Evolutionary conservation across 2,888 invertebrate species (phyloP).

Genomic region (Nymphalis polychloros): DNA sequence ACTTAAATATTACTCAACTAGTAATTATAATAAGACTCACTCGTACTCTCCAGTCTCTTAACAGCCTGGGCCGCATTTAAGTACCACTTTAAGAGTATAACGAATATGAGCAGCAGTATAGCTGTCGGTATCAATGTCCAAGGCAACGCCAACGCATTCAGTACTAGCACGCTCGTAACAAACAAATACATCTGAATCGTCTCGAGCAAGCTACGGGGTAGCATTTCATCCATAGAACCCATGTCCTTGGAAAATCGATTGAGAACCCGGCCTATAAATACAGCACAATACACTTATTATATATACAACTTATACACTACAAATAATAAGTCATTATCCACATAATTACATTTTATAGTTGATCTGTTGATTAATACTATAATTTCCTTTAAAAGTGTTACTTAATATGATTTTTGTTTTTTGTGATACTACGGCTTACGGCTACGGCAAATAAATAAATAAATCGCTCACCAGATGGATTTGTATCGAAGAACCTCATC

Average conservation of each 20-base stretch:
- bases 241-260: conserved; percentile 93
- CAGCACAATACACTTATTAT: too few relatives aligned
- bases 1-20: neutral
- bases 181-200: conserved; percentile 80
- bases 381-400: too few relatives aligned
- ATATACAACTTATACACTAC: neutral
- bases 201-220: conserved; percentile 85
- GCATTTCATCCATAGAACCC: conserved; percentile 88
- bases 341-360: too few relatives aligned
- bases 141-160: conserved; percentile 69
- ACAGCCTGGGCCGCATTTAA: conserved; percentile 88
- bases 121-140: conserved; percentile 70
- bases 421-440: too few relatives aligned
- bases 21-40: conserved; percentile 63
- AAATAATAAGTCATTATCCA: neutral
- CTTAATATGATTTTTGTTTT: too few relatives aligned
- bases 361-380: too few relatives aligned
- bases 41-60: conserved; percentile 87
- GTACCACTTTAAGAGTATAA: conserved; percentile 85
- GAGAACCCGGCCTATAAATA: conserved; percentile 80
- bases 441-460: neutral
- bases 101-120: conserved; percentile 79
- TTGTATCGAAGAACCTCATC: conserved; percentile 89
- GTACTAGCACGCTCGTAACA: conserved; percentile 60
- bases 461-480: conserved; percentile 85